phyloP scores from a whole-genome alignment of 2,888 invertebrate species.

The Loripinus fragilis region DNA sequence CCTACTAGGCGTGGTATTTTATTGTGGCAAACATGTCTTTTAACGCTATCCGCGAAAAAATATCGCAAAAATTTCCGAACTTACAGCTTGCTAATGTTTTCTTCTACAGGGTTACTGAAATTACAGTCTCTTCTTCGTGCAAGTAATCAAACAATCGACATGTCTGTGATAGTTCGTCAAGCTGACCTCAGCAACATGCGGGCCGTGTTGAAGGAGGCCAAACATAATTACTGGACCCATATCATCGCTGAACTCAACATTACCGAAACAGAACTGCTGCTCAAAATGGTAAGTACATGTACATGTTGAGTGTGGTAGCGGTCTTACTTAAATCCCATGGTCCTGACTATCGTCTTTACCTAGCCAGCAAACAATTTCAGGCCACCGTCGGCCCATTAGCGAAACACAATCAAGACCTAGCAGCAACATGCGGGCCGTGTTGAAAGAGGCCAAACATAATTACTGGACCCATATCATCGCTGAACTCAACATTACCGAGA shows the following conservation, averaged over 20 bases:
- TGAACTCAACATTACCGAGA: constrained; percentile 90
- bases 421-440: constrained; percentile 86
- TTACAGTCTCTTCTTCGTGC: constrained; percentile 88
- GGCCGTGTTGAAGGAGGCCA: constrained; percentile 90
- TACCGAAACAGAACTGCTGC: constrained; percentile 90
- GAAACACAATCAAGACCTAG: too few species aligned
- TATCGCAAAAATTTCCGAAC: too few species aligned
- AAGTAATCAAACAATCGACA: constrained; percentile 84
- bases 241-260: constrained; percentile 93
- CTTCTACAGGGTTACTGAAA: constrained; percentile 87
- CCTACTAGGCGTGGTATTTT: too few species aligned
- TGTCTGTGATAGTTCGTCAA: constrained; percentile 89
- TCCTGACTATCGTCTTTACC: too few species aligned
- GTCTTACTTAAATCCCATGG: too few species aligned
- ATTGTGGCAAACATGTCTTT: too few species aligned
- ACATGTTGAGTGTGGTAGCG: too few species aligned
- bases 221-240: constrained; percentile 93
- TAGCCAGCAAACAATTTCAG: too few species aligned
- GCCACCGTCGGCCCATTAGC: too few species aligned
- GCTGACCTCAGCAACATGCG: constrained; percentile 85
- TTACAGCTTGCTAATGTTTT: not conserved
- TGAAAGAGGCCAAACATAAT: constrained; percentile 93
- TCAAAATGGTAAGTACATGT: constrained; percentile 89
- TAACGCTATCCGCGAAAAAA: too few species aligned
- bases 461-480: constrained; percentile 94